Evolutionary conservation across 2,113 vertebrate species (phyloP).

Genomic region (Toxotes jaculatrix): DNA sequence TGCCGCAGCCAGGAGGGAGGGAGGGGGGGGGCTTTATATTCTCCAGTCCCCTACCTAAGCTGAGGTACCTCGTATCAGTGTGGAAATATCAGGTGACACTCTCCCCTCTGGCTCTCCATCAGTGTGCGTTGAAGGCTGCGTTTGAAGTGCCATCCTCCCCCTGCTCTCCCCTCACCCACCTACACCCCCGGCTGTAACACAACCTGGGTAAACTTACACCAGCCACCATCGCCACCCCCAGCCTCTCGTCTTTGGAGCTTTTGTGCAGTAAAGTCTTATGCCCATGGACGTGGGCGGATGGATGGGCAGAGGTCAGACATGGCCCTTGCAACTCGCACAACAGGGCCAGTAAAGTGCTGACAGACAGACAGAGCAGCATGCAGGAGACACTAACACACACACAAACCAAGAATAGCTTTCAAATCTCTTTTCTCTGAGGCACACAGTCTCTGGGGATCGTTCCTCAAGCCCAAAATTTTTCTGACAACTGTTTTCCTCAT

Average conservation of each 20-base stretch:
- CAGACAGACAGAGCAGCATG: slow-evolving; percentile 19
- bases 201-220: slow-evolving; percentile 71
- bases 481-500: slow-evolving; percentile 69
- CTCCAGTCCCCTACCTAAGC: background rate
- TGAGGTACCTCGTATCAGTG: background rate
- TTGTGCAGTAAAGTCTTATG: slow-evolving; percentile 52
- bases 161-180: slow-evolving; percentile 40
- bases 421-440: background rate
- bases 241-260: slow-evolving; percentile 58
- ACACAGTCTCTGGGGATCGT: slow-evolving; percentile 24
- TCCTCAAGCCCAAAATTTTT: slow-evolving; percentile 35
- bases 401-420: slow-evolving; percentile 37
- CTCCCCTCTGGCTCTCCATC: slow-evolving; percentile 27
- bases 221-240: background rate
- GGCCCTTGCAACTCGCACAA: slow-evolving; percentile 30
- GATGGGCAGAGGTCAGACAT: slow-evolving; percentile 41
- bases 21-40: slow-evolving; percentile 17
- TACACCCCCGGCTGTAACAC: slow-evolving; percentile 66
- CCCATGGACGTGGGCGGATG: slow-evolving; percentile 47
- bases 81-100: slow-evolving; percentile 58
- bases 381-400: slow-evolving; percentile 21
- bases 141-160: slow-evolving; percentile 72
- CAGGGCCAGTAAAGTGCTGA: slow-evolving; percentile 41
- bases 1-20: slow-evolving; percentile 8
- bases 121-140: slow-evolving; percentile 32